Evolutionary conservation across 1,140 invertebrate genomes (phyloP).

Genomic region (Hypothenemus hampei): DNA sequence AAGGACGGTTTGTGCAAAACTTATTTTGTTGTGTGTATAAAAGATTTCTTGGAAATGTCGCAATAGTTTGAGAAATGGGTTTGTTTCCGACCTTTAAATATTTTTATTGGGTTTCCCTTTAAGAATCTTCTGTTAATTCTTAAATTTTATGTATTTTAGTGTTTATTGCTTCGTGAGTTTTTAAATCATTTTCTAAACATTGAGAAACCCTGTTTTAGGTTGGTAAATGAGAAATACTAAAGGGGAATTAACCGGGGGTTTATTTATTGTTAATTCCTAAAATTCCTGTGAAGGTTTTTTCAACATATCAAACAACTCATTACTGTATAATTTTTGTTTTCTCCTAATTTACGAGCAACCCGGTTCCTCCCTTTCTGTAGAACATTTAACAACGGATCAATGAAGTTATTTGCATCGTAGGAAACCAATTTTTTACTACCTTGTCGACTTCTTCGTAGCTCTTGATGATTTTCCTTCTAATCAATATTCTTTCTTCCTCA

Average conservation of each 20-base stretch:
- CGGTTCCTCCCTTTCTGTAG: slow-evolving; percentile 34
- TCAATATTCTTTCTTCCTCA: slow-evolving; percentile 29
- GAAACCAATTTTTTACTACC: slow-evolving; percentile 33
- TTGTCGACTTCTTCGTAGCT: slow-evolving; percentile 32
- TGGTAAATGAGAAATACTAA: too few species aligned
- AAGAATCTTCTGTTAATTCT: slow-evolving; percentile 26
- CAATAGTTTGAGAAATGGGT: slow-evolving; percentile 38
- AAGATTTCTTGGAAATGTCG: slow-evolving; percentile 52
- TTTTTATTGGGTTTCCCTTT: not conserved
- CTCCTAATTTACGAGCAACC: slow-evolving; percentile 39
- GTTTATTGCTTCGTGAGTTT: slow-evolving; percentile 22
- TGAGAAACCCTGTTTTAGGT: slow-evolving; percentile 16
- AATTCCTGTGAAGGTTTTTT: slow-evolving; percentile 29
- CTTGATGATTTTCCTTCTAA: slow-evolving; percentile 7
- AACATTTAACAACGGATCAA: slow-evolving; percentile 33
- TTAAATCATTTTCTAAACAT: slow-evolving; percentile 25
- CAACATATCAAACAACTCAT: slow-evolving; percentile 50
- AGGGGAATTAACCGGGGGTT: slow-evolving; percentile 19
- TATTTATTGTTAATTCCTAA: not conserved
- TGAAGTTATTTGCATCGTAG: slow-evolving; percentile 36
- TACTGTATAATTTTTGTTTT: slow-evolving; percentile 43
- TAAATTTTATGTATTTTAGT: slow-evolving; percentile 24
- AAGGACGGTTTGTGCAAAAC: too few species aligned
- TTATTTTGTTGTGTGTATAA: too few species aligned
- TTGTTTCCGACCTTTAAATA: not conserved